phyloP scores from a whole-genome alignment of 2,113 vertebrate genomes.

The Amphilophus citrinellus region DNA sequence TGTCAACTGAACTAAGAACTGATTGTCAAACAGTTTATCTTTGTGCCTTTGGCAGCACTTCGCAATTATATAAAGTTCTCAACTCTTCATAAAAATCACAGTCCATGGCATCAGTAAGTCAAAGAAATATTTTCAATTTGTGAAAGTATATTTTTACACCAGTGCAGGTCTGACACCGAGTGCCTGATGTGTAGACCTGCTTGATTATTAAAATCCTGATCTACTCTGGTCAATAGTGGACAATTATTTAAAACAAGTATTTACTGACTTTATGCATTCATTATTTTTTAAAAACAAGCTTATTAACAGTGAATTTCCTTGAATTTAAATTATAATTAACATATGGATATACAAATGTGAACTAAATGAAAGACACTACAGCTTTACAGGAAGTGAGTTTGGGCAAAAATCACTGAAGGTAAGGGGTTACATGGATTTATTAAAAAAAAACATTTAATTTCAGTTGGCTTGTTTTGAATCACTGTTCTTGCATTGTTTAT shows the following conservation, averaged over 20 bases:
- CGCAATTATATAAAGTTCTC: not conserved
- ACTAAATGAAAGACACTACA: not conserved
- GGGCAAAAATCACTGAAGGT: not conserved
- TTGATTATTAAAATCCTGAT: not conserved
- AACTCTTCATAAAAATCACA: not conserved
- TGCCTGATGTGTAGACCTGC: not conserved
- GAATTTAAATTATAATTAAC: not conserved
- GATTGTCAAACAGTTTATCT: not conserved
- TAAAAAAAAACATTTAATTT: too few species aligned
- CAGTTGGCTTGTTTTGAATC: too few species aligned
- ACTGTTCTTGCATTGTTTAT: not conserved
- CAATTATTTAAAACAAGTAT: too few species aligned
- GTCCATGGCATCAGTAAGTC: not conserved
- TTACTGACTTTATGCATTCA: not conserved
- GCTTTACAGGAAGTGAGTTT: rapidly evolving
- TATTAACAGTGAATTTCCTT: not conserved
- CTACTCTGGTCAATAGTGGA: not conserved
- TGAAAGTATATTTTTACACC: too few species aligned
- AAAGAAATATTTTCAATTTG: not conserved
- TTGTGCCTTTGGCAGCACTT: not conserved
- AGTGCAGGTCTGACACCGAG: not conserved
- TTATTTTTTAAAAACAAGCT: not conserved
- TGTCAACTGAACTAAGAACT: not conserved
- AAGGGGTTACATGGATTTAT: too few species aligned
- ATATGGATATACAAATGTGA: not conserved